Evolutionary conservation across 1,140 invertebrate species (phyloP).

Genomic region (Drosophila rufa): DNA sequence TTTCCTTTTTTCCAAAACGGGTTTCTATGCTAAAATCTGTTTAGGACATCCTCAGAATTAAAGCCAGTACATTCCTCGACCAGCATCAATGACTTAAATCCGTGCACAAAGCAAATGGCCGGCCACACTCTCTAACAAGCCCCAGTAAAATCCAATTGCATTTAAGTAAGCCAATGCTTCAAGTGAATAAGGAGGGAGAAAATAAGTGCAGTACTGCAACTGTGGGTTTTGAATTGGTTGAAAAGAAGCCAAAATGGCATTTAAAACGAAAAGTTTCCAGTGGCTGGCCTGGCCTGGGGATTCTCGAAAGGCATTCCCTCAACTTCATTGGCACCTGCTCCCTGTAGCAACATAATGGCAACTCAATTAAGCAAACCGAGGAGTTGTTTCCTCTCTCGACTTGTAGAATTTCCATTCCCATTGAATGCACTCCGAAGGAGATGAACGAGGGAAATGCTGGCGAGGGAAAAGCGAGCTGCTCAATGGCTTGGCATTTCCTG

Average conservation of each 20-base stretch:
- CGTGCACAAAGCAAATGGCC: conserved; percentile 5
- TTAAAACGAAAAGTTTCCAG: conserved; percentile 45
- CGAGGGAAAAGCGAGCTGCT: conserved; percentile 17
- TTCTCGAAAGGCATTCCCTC: conserved; percentile 16
- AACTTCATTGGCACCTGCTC: conserved; percentile 40
- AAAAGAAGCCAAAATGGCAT: conserved; percentile 40
- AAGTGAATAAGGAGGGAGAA: conserved; percentile 28
- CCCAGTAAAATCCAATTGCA: conserved; percentile 25
- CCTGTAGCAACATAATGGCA: conserved; percentile 64
- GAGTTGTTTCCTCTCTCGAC: conserved; percentile 58
- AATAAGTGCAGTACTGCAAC: conserved; percentile 34
- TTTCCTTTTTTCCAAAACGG: not conserved
- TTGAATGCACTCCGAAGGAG: conserved; percentile 52
- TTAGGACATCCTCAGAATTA: not conserved
- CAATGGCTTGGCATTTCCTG: conserved; percentile 68
- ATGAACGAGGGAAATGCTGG: conserved; percentile 5
- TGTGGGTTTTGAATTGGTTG: conserved; percentile 32
- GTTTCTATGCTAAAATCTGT: not conserved
- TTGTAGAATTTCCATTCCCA: conserved; percentile 66
- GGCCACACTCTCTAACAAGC: conserved; percentile 6
- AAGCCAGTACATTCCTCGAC: not conserved
- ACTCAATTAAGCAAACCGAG: conserved; percentile 79
- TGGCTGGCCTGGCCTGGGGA: not conserved
- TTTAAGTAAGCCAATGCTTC: conserved; percentile 28
- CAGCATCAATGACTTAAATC: not conserved